Conservation (phyloP, 2,797 vertebrate species). For the Arremon brunneinucha region DNA sequence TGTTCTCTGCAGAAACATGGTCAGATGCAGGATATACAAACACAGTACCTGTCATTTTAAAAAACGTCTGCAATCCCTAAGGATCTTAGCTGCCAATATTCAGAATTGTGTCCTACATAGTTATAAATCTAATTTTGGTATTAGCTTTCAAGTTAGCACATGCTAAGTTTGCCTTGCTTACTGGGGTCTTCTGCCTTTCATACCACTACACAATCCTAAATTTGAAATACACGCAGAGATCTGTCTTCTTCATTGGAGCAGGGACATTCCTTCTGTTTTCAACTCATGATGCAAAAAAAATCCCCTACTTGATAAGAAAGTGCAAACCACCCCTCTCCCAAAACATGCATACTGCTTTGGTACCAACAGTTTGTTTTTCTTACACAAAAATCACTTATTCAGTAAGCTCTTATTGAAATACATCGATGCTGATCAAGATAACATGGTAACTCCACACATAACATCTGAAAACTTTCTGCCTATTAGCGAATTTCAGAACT, state of each 20-base stretch:
- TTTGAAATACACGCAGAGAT: background rate
- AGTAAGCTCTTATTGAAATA: background rate
- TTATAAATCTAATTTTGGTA: background rate
- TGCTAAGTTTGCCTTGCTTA: background rate
- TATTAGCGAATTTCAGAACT: background rate
- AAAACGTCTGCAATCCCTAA: background rate
- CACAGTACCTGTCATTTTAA: background rate
- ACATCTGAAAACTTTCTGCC: background rate
- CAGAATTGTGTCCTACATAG: background rate
- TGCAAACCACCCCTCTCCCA: accelerated
- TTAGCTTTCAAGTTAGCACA: background rate
- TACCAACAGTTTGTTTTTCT: background rate
- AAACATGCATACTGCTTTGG: accelerated
- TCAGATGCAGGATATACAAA: background rate
- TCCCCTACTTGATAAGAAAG: background rate
- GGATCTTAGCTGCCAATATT: background rate
- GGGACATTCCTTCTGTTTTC: background rate
- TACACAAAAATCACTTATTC: background rate
- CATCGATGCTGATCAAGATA: background rate
- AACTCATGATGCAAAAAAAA: background rate
- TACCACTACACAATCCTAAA: background rate
- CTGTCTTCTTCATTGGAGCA: background rate
- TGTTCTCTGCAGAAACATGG: background rate
- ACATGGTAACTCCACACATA: background rate
- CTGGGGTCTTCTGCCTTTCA: background rate